phyloP scores from a whole-genome alignment of 2,113 vertebrate species.

The Dunckerocampus dactyliophorus region DNA sequence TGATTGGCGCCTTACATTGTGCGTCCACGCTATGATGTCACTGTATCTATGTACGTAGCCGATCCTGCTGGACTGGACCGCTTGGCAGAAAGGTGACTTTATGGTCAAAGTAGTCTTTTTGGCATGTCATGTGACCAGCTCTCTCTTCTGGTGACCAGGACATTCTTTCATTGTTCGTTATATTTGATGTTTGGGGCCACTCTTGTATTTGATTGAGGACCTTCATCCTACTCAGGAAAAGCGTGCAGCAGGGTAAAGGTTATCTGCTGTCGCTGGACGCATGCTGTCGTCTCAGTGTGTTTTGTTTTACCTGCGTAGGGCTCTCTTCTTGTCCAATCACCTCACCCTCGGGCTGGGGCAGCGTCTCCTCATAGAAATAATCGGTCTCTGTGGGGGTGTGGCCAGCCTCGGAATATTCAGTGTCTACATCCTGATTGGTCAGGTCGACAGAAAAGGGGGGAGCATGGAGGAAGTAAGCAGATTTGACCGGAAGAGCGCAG shows the following conservation, averaged over 20 bases:
- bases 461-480: slow-evolving; percentile 69
- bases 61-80: no score
- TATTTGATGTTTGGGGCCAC: neutral
- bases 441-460: slow-evolving; percentile 61
- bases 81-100: no score
- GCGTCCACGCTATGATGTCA: no score
- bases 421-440: slow-evolving; percentile 77
- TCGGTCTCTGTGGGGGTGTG: slow-evolving; percentile 74
- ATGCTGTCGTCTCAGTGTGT: neutral
- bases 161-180: neutral
- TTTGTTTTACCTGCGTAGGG: slow-evolving; percentile 66
- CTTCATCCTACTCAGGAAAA: neutral
- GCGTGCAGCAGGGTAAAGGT: neutral
- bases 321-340: slow-evolving; percentile 65
- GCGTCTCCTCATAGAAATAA: slow-evolving; percentile 75
- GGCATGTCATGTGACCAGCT: no score
- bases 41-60: no score
- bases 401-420: slow-evolving; percentile 73
- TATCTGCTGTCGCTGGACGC: neutral
- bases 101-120: no score
- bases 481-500: slow-evolving; percentile 65
- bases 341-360: slow-evolving; percentile 67
- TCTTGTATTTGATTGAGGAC: neutral
- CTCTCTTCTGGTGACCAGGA: no score
- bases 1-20: no score